Percentiles rank a stretch among this genome's conserved stretches.
Conservation (phyloP, 2,797 vertebrate genomes). For the Acomys russatus region DNA sequence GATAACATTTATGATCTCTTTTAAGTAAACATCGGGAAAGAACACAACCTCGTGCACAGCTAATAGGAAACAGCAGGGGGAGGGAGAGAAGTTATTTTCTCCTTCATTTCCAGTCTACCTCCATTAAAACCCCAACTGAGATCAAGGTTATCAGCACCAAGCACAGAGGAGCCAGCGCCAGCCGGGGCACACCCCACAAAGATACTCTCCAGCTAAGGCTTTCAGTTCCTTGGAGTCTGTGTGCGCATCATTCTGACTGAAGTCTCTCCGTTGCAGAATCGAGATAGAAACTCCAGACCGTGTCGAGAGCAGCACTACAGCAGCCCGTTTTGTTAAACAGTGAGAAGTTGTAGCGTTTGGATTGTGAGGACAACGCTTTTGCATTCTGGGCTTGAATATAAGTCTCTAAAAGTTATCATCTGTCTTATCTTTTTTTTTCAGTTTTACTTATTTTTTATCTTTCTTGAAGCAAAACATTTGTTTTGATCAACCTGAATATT, state of each 20-base stretch:
- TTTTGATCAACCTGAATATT: conserved; percentile 46
- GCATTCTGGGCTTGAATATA: background rate
- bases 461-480: background rate
- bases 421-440: background rate
- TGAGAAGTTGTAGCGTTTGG: conserved; percentile 32
- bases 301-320: background rate
- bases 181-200: conserved; percentile 5
- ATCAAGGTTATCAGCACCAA: conserved; percentile 72
- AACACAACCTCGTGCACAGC: conserved; percentile 49
- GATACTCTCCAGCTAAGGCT: background rate
- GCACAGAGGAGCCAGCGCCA: conserved; percentile 49
- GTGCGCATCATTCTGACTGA: background rate
- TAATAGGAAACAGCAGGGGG: conserved; percentile 80
- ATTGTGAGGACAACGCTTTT: background rate
- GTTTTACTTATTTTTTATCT: too few relatives aligned
- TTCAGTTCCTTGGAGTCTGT: conserved; percentile 14
- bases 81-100: conserved; percentile 66
- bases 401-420: background rate
- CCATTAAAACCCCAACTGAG: conserved; percentile 66
- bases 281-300: background rate
- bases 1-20: conserved; percentile 70
- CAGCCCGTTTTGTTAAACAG: background rate
- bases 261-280: conserved; percentile 55
- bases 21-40: conserved; percentile 72
- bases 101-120: conserved; percentile 72